phyloP scores from a whole-genome alignment of 1,140 invertebrate species.

The Drosophila willistoni region DNA sequence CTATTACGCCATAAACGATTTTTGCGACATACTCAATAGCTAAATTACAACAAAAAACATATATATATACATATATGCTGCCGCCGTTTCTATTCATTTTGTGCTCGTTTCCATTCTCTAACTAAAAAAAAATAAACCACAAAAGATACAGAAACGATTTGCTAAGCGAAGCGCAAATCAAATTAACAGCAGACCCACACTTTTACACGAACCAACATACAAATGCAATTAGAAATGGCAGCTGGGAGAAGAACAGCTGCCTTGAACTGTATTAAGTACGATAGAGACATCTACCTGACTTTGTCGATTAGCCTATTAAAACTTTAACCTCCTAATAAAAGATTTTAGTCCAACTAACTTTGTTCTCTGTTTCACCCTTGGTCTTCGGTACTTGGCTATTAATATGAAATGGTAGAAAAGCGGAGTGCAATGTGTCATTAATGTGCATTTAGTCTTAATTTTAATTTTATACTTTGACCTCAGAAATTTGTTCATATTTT shows the following conservation, averaged over 20 bases:
- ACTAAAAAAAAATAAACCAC: slow-evolving; percentile 70
- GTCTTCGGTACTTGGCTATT: no score
- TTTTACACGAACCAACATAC: slow-evolving; percentile 35
- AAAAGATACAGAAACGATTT: slow-evolving; percentile 44
- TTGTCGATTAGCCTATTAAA: slow-evolving; percentile 54
- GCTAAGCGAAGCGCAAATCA: slow-evolving; percentile 55
- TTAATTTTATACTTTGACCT: no score
- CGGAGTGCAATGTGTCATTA: background rate
- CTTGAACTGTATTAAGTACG: background rate
- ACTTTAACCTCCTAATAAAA: slow-evolving; percentile 56
- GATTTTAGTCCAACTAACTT: slow-evolving; percentile 38
- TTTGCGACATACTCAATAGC: no score
- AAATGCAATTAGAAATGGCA: slow-evolving; percentile 50
- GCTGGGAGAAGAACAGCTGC: background rate
- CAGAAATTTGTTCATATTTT: no score
- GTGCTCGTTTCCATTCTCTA: slow-evolving; percentile 43
- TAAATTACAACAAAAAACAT: background rate
- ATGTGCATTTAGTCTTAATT: no score
- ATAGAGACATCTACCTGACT: slow-evolving; percentile 26
- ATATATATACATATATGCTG: slow-evolving; percentile 27
- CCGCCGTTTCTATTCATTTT: background rate
- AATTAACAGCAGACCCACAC: slow-evolving; percentile 48
- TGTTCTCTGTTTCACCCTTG: background rate
- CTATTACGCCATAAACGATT: no score
- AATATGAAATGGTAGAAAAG: slow-evolving; percentile 18